A percentile compares a stretch with the other conserved stretches of the same genome.
Evolutionary conservation across 2,113 vertebrate genomes (phyloP).

Genomic region (Takifugu bimaculatus): DNA sequence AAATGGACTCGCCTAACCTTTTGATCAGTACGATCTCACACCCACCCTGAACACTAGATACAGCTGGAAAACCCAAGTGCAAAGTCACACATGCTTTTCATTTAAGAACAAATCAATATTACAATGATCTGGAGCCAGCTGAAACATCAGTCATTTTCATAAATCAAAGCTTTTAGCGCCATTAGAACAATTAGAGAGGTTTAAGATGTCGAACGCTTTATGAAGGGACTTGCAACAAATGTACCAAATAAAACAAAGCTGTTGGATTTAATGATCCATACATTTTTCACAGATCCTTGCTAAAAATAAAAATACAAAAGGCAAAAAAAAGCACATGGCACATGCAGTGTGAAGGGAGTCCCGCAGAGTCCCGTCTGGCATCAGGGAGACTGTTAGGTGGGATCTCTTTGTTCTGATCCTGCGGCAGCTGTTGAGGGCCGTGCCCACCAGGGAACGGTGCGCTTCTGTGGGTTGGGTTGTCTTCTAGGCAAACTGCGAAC

Average conservation of each 20-base stretch:
- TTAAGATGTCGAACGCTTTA: neutral
- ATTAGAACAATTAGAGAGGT: neutral
- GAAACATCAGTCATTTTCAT: neutral
- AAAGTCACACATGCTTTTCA: too few relatives aligned
- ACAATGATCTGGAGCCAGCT: neutral
- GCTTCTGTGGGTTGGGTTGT: constrained; percentile 23
- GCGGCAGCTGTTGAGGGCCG: constrained; percentile 41
- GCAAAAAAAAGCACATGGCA: neutral
- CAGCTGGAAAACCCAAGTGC: too few relatives aligned
- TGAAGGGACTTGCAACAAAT: too few relatives aligned
- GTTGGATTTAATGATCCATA: too few relatives aligned
- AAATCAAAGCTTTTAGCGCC: neutral
- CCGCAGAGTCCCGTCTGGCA: constrained; percentile 10
- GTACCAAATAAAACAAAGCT: too few relatives aligned
- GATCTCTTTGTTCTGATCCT: constrained; percentile 48
- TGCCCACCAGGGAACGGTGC: constrained; percentile 31
- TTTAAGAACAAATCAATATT: neutral
- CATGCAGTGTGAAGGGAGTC: neutral
- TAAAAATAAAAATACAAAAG: neutral
- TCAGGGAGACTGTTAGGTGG: constrained; percentile 23
- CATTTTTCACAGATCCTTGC: too few relatives aligned
- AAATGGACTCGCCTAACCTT: neutral
- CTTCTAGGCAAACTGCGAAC: constrained; percentile 33
- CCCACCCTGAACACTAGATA: too few relatives aligned
- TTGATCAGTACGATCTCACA: neutral